phyloP scores from a whole-genome alignment of 2,888 invertebrate species.

The Chrysolina oricalcia region DNA sequence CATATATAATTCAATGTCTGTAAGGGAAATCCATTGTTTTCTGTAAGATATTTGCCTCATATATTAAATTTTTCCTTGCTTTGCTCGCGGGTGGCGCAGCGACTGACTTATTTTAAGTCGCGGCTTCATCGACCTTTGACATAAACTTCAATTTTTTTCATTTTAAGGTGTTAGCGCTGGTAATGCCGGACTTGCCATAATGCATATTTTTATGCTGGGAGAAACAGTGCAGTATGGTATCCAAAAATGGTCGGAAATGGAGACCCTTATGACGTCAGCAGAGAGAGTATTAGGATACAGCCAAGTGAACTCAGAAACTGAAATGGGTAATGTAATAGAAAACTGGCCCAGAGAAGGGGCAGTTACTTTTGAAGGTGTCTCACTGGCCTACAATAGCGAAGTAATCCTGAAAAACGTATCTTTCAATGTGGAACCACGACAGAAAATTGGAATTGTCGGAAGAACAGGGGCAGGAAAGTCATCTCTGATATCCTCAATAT shows the following conservation, averaged over 20 bases:
- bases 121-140: too few relatives aligned
- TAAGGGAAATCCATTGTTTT: too few relatives aligned
- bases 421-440: slow-evolving; percentile 79
- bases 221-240: slow-evolving; percentile 78
- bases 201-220: slow-evolving; percentile 85
- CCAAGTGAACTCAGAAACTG: slow-evolving; percentile 40
- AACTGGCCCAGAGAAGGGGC: slow-evolving; percentile 83
- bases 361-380: slow-evolving; percentile 80
- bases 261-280: slow-evolving; percentile 90
- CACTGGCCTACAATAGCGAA: slow-evolving; percentile 82
- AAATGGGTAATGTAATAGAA: slow-evolving; percentile 63
- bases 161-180: slow-evolving; percentile 56
- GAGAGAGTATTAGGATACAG: slow-evolving; percentile 80
- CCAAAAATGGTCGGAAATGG: slow-evolving; percentile 88
- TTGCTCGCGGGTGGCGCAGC: too few relatives aligned
- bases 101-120: too few relatives aligned
- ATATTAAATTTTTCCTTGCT: too few relatives aligned
- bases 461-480: too few relatives aligned
- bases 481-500: slow-evolving; percentile 70
- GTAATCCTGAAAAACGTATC: slow-evolving; percentile 82
- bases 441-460: slow-evolving; percentile 65
- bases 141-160: background rate
- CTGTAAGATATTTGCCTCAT: too few relatives aligned
- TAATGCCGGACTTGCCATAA: slow-evolving; percentile 74
- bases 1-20: too few relatives aligned